These are phyloP conservation scores for Caenorhabditis latens DNA, from an alignment of 1,140 invertebrate species.

Conservation along the genomic window DNA sequence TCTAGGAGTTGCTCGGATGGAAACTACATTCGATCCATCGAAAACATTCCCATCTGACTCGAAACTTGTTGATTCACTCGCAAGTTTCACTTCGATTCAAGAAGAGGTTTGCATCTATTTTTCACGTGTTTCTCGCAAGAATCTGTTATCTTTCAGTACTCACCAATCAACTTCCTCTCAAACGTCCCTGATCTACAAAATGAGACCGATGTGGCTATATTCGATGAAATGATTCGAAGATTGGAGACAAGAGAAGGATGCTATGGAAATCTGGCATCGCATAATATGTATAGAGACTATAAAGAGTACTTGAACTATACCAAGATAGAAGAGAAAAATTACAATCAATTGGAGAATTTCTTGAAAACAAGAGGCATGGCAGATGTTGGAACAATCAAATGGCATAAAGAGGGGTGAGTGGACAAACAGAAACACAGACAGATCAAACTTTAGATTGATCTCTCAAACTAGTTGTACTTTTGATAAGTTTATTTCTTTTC, in stretches of 20 bases:
- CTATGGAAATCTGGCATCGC: slow-evolving; percentile 38
- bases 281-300: slow-evolving; percentile 56
- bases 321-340: slow-evolving; percentile 30
- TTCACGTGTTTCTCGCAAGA: slow-evolving; percentile 40
- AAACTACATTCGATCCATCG: slow-evolving; percentile 71
- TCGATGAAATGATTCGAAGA: slow-evolving; percentile 59
- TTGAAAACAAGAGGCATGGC: slow-evolving; percentile 62
- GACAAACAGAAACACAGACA: too few species aligned
- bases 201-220: slow-evolving; percentile 58
- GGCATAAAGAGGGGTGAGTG: slow-evolving; percentile 63
- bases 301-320: slow-evolving; percentile 37
- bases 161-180: slow-evolving; percentile 73
- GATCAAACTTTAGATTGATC: not conserved
- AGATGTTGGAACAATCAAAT: slow-evolving; percentile 69
- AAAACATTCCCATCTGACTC: slow-evolving; percentile 71
- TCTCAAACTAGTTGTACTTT: not conserved
- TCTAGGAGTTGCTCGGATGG: slow-evolving; percentile 69
- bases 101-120: slow-evolving; percentile 55
- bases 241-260: slow-evolving; percentile 36
- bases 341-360: slow-evolving; percentile 67
- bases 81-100: slow-evolving; percentile 63
- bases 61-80: slow-evolving; percentile 64
- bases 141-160: slow-evolving; percentile 67
- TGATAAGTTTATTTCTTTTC: not conserved
- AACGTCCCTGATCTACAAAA: slow-evolving; percentile 67